Evolutionary conservation across 1,140 invertebrate species (phyloP), one percentile per base, ranked within the genome.

Genomic region (Helicoverpa armigera): DNA sequence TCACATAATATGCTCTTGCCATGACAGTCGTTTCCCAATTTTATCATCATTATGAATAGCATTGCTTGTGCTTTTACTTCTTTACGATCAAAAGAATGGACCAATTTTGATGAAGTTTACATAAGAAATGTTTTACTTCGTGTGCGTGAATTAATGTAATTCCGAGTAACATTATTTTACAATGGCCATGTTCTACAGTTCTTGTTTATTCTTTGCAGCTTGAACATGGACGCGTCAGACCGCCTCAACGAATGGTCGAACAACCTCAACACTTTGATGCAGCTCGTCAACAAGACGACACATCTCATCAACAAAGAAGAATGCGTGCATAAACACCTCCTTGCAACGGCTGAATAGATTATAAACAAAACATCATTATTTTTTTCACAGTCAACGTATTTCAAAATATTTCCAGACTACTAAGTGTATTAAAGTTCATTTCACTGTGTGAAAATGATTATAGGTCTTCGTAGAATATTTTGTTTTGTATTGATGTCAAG

Each of bases 251-350:
- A 98, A 81, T 99, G 99, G 99, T 97, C 98, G 1, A 96, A 97
- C 80, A 98, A 99, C 89, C 96, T 99, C 2, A 98, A 98, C 81
- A 96, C 98, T 74, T 95, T 99, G 35, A 99, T 99, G 98, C 97
- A 98, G 72, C 96, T 99, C 50, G 98, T 99, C 11, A 99, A 99
- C 94, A 99, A 99, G 91, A 99, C 99, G 0, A 99, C 98, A 61
- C 99, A 99, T 96, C 96, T 99, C 54, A 99, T 99, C 91, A 99
- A 99, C 94, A 99, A 99, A 93, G 98, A 99, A 95, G 98, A 99
- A 95, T 99, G 98, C 96, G 97, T 99, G 10, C 98, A 98, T 92
- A 97, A 97, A 91, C 97, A 97, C 90, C 91, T 97, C 11, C 69
- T 95, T n/a, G 92, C 93, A 0, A 90, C 90, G 0, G 85, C 88